Evolutionary conservation across 2,888 invertebrate genomes (phyloP), one percentile per base, ranked within the genome.

Genomic region (Eupithecia insigniata): DNA sequence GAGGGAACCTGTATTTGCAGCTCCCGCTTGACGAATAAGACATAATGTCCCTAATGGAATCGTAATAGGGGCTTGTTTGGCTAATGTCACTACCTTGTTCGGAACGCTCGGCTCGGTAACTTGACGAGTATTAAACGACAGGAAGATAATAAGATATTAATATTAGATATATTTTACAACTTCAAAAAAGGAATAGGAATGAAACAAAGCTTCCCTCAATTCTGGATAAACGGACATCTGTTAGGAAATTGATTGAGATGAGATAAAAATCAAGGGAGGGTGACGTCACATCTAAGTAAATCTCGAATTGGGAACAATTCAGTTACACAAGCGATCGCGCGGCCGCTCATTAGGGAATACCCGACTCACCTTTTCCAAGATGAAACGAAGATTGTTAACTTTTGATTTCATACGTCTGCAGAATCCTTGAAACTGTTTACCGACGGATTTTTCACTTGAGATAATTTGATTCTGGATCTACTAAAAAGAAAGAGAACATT

Each of bases 331-430:
- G 46, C 81, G 80, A 83, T 84, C 80, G 80, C 73, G 76, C 78
- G 80, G 80, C 85, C 81, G 82, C 81, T 85, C 85, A 85, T 85
- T 85, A 84, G 80, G 84, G 80, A 85, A 79, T 75, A 72, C 55
- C 77, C 74, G 66, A 78, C 76, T 76, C 73, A 74, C 80, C 78
- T 80, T 75, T 71, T 70, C 71, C 68, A 74, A 74, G 78, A 80
- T 83, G 79, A 82, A 82, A 84, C 66, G 70, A 75, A 71, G 72
- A 73, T 76, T 80, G 77, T 81, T 81, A 74, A 81, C 78, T 81
- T 81, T 78, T 76, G 70, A 80, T 82, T 77, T 77, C 77, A 78
- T 79, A 71, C 73, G 43, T 73, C 66, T 73, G 73, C 65, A 66
- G 71, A 67, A 68, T 69, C 58, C 71, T 58, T 70, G 34, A 62